Evolutionary conservation across 1,140 invertebrate genomes (phyloP).

Genomic region (Caenorhabditis briggsae): DNA sequence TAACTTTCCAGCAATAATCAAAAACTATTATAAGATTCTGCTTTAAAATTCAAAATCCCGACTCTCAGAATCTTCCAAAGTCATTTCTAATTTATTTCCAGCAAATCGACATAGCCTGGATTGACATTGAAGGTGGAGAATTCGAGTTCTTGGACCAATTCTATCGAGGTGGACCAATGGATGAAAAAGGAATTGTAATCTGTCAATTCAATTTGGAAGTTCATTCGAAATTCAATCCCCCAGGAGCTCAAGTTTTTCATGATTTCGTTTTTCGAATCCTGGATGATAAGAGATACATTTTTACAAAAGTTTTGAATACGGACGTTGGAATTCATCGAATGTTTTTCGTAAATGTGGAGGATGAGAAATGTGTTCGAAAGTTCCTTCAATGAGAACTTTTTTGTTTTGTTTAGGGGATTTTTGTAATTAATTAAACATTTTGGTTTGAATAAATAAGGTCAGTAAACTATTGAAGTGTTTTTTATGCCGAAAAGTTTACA

Average conservation of each 20-base stretch:
- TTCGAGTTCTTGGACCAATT: slow-evolving; percentile 5
- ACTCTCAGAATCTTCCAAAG: too few relatives aligned
- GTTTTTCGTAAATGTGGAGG: neutral
- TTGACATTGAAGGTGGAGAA: neutral
- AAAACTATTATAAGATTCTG: too few relatives aligned
- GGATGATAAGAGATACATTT: neutral
- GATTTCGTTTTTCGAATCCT: neutral
- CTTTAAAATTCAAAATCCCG: too few relatives aligned
- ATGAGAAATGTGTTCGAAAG: slow-evolving; percentile 3
- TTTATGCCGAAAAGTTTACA: too few relatives aligned
- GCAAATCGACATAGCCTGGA: neutral
- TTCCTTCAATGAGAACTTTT: neutral
- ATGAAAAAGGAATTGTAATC: slow-evolving; percentile 9
- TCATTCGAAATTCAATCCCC: slow-evolving; percentile 7
- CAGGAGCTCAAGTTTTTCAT: neutral
- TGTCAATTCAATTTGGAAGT: slow-evolving; percentile 32
- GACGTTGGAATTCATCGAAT: neutral
- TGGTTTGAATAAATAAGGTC: too few relatives aligned
- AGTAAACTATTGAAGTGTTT: too few relatives aligned
- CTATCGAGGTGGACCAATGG: neutral
- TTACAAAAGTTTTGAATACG: too few relatives aligned
- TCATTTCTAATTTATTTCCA: neutral
- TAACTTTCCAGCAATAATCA: too few relatives aligned
- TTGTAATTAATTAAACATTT: too few relatives aligned
- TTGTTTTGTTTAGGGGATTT: too few relatives aligned